These are phyloP conservation scores for Ceuthmochares aereus DNA, from an alignment of 2,113 vertebrate species.

Conservation along the genomic window DNA sequence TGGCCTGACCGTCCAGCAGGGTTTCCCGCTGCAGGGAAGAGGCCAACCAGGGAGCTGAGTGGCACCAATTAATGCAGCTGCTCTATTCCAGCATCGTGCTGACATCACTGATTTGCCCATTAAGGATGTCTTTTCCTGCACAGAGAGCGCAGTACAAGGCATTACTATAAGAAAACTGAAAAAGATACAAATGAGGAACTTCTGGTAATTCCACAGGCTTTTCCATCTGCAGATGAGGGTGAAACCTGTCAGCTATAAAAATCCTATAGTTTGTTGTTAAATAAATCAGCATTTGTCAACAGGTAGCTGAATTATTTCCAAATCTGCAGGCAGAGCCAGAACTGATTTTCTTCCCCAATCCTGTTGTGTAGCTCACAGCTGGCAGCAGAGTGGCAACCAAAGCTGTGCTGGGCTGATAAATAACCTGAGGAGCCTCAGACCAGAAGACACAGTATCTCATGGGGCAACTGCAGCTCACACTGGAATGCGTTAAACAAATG, in stretches of 20 bases:
- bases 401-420: slow-evolving; percentile 25
- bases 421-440: not conserved
- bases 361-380: slow-evolving; percentile 23
- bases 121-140: not conserved
- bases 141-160: not conserved
- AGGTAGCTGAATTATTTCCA: slow-evolving; percentile 48
- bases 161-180: not conserved
- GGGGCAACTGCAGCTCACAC: not conserved
- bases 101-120: not conserved
- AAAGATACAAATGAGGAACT: not conserved
- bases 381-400: slow-evolving; percentile 31
- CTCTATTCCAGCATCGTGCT: not conserved
- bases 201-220: not conserved
- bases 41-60: not conserved
- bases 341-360: not conserved
- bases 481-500: not conserved
- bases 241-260: slow-evolving; percentile 41
- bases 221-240: not conserved
- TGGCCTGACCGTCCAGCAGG: not conserved
- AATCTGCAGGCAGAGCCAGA: not conserved
- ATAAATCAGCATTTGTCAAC: slow-evolving; percentile 50
- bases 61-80: not conserved
- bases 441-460: not conserved
- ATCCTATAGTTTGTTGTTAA: not conserved
- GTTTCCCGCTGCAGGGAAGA: not conserved